Base-by-base conservation (phyloP, 2,888 invertebrate genomes). In the Willowsia nigromaculata region DNA sequence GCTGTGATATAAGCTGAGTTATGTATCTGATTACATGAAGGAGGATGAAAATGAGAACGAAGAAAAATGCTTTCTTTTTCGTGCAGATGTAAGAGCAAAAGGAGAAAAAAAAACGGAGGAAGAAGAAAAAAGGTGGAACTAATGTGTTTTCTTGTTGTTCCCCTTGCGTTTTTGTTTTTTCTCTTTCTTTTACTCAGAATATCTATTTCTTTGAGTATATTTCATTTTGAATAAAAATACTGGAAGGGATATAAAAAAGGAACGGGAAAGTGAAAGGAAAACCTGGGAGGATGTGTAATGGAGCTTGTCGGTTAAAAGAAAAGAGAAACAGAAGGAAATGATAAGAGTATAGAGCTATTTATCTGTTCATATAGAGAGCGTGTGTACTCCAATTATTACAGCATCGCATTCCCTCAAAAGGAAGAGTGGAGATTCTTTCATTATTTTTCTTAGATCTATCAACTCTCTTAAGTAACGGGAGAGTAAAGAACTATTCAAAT, bases 111-210 rank as follows among this genome's bases (percentile, higher is more conserved):
- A 56, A 56, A 59, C 15, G 30, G 27, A 22, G 81, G 7, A 43
- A 47, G 43, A 56, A 78, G 59, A 30, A 59, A 59, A 6, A 50
- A 27, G 37, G 83, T 68, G 68, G 50, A 83, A 83, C 83, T 83
- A 83, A 83, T 83, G 68, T 50, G 50, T 47, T 83, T 30, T 68
- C 22, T 27, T 50, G n/a, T 50, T 50, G 7, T 13, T 6, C 37
- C 9, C 9, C 37, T 37, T 37, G 18, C 18, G 15, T 18, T 5
- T 50, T 50, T n/a, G 15, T 50, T 50, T 50, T 3, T 18, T 3
- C 2, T 13, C 18, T 15, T 50, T 50, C n/a, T n/a, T 15, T 7
- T 50, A 15, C n/a, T 4, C 47, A 15, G 2, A 6, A 9, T 3
- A 50, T 50, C 4, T 50, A 43, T 13, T 43, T 43, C 1, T 43